Evolutionary conservation across 2,797 vertebrate species (phyloP).

Genomic region (Meda fulgida): DNA sequence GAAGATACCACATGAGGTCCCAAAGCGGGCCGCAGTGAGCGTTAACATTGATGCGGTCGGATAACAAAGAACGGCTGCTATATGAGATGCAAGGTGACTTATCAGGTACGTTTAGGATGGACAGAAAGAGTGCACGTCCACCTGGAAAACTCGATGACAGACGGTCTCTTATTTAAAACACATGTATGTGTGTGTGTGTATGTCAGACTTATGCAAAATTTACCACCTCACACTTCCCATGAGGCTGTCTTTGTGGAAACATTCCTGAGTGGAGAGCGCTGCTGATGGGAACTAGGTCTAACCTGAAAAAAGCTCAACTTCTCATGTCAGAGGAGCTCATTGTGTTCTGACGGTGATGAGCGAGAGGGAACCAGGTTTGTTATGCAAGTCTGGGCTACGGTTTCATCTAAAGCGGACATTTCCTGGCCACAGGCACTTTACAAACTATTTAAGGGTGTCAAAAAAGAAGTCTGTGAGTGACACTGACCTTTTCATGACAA

Average conservation of each 20-base stretch:
- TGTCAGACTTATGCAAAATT: slow-evolving; percentile 62
- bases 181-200: slow-evolving; percentile 32
- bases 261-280: slow-evolving; percentile 56
- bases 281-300: slow-evolving; percentile 60
- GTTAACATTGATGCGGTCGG: slow-evolving; percentile 30
- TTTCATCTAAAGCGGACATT: slow-evolving; percentile 25
- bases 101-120: slow-evolving; percentile 57
- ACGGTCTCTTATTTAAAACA: slow-evolving; percentile 63
- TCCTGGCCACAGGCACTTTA: slow-evolving; percentile 33
- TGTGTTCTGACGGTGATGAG: slow-evolving; percentile 51
- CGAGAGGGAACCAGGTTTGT: slow-evolving; percentile 45
- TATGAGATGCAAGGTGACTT: slow-evolving; percentile 60
- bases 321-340: slow-evolving; percentile 54
- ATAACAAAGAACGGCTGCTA: slow-evolving; percentile 33
- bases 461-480: slow-evolving; percentile 28
- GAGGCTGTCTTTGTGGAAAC: slow-evolving; percentile 59
- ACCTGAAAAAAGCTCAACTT: slow-evolving; percentile 58
- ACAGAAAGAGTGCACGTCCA: slow-evolving; percentile 61
- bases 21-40: slow-evolving; percentile 10
- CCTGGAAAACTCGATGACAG: slow-evolving; percentile 60
- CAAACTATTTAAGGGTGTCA: neutral
- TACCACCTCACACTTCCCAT: slow-evolving; percentile 60
- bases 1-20: slow-evolving; percentile 35
- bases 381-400: slow-evolving; percentile 39
- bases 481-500: slow-evolving; percentile 12